These are phyloP conservation scores for Yoshiicerus persimilis DNA, from an alignment of 1,140 invertebrate species.

Conservation along the genomic window DNA sequence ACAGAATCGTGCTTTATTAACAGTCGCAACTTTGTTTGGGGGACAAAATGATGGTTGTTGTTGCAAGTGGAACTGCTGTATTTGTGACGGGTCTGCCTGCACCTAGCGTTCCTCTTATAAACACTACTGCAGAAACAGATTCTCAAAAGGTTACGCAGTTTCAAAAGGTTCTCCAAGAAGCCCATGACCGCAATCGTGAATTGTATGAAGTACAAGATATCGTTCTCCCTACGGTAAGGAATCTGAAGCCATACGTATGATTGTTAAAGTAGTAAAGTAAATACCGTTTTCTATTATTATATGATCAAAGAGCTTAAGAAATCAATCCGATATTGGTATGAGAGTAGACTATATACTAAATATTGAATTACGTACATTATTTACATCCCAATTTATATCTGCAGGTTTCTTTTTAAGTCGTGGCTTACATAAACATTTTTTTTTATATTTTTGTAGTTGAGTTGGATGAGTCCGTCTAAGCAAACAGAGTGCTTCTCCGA, in stretches of 20 bases:
- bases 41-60: slow-evolving; percentile 79
- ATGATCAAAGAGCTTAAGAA: no score
- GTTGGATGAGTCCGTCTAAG: neutral
- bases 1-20: neutral
- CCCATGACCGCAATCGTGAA: slow-evolving; percentile 68
- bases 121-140: slow-evolving; percentile 65
- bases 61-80: slow-evolving; percentile 84
- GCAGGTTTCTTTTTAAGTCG: no score
- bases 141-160: slow-evolving; percentile 65
- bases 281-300: no score
- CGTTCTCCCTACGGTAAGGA: slow-evolving; percentile 33
- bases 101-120: slow-evolving; percentile 57
- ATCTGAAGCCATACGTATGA: no score
- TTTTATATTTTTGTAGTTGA: neutral
- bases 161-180: slow-evolving; percentile 66
- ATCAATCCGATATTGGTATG: no score
- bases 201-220: slow-evolving; percentile 63
- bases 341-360: no score
- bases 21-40: slow-evolving; percentile 81
- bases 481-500: slow-evolving; percentile 56
- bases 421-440: no score
- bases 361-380: no score
- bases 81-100: slow-evolving; percentile 39
- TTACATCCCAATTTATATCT: no score
- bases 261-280: no score